These are phyloP conservation scores for Carcina quercana DNA, from an alignment of 2,888 invertebrate species.

Conservation along the genomic window DNA sequence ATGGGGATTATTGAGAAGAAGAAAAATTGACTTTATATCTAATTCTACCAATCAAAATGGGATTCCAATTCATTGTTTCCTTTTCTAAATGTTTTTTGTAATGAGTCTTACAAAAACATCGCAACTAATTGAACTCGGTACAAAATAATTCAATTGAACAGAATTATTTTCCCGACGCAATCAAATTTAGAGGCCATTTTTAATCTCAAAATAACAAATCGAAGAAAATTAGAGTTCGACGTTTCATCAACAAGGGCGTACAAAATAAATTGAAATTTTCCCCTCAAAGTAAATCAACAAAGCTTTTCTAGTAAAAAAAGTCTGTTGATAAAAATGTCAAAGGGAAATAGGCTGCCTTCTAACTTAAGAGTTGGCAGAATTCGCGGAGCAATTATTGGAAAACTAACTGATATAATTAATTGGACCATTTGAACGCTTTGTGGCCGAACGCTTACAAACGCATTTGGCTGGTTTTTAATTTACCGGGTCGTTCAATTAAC, in stretches of 20 bases:
- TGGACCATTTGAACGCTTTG: conserved; percentile 30
- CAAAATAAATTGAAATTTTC: conserved; percentile 26
- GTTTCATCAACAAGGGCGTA: not conserved
- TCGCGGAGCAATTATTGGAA: conserved; percentile 44
- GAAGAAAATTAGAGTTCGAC: not conserved
- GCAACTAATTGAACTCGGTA: conserved; percentile 1
- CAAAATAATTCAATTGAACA: conserved; percentile 3
- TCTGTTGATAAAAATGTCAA: conserved; percentile 25
- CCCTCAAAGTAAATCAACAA: conserved; percentile 33
- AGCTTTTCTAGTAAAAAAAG: conserved; percentile 25
- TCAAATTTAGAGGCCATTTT: not conserved
- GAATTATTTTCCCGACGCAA: not conserved
- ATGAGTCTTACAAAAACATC: conserved; percentile 6
- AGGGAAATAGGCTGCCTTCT: conserved; percentile 16
- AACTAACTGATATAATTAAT: conserved; percentile 47
- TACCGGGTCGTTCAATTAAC: conserved; percentile 15
- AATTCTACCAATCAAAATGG: conserved; percentile 21
- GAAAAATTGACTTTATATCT: too few species aligned
- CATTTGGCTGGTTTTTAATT: conserved; percentile 21
- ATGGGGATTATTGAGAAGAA: too few species aligned
- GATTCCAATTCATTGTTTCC: conserved; percentile 26
- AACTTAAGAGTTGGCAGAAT: conserved; percentile 29
- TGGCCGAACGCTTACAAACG: conserved; percentile 19
- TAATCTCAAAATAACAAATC: not conserved
- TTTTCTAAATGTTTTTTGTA: conserved; percentile 14